Percentiles rank a stretch among this genome's conserved stretches.
These are phyloP conservation scores for Eulemur coronatus DNA, from an alignment of 2,797 vertebrate species.

Conservation along the genomic window DNA sequence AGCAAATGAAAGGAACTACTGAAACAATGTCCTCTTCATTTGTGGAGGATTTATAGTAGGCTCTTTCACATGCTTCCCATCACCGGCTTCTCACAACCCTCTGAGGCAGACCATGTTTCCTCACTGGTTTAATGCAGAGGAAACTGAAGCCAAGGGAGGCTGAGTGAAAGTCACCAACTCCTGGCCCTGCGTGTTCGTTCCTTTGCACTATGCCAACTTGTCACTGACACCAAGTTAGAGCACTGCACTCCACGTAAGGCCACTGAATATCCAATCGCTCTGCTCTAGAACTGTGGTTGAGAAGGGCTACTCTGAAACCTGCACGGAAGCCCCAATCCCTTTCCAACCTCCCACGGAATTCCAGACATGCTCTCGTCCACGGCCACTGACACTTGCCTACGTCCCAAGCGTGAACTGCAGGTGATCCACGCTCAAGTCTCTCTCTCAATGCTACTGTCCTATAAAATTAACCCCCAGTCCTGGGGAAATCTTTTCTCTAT, in stretches of 20 bases:
- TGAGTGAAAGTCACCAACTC: rapidly evolving
- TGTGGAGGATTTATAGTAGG: rapidly evolving
- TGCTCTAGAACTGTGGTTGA: rapidly evolving
- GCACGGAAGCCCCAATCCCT: rapidly evolving
- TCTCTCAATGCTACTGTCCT: background rate
- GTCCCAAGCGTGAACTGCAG: background rate
- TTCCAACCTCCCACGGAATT: background rate
- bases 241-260: rapidly evolving
- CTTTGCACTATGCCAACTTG: rapidly evolving
- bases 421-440: too few relatives aligned
- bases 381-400: background rate
- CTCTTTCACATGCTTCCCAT: rapidly evolving
- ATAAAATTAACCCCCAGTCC: background rate
- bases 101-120: background rate
- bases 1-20: background rate
- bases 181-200: background rate
- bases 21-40: rapidly evolving
- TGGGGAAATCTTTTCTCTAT: background rate
- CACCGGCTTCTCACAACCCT: background rate
- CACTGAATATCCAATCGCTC: rapidly evolving
- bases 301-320: background rate
- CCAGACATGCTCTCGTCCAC: rapidly evolving
- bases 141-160: too few relatives aligned
- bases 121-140: rapidly evolving
- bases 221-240: background rate